phyloP scores from a whole-genome alignment of 2,888 invertebrate genomes.

The Alitta virens region DNA sequence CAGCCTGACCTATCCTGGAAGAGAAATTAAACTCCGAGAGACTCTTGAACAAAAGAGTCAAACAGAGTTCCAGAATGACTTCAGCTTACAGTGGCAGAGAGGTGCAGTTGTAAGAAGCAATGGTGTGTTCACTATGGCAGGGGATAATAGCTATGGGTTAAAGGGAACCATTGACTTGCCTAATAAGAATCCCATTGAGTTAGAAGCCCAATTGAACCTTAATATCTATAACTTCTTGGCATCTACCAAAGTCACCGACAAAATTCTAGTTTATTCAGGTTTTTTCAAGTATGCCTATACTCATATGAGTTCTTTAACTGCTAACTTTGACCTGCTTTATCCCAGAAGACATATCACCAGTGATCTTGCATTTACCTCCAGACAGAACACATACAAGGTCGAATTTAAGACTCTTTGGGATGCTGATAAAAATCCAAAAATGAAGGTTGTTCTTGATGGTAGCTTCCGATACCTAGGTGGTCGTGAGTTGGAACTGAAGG shows the following conservation, averaged over 20 bases:
- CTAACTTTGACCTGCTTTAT: not conserved
- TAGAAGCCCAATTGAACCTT: not conserved
- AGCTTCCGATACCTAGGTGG: not conserved
- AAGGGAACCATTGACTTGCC: not conserved
- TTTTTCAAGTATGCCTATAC: not conserved
- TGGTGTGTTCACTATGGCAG: not conserved
- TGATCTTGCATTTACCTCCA: not conserved
- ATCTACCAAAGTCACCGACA: not conserved
- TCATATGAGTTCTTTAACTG: not conserved
- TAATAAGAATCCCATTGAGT: not conserved
- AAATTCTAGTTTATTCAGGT: not conserved
- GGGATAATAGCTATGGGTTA: not conserved
- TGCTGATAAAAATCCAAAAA: not conserved
- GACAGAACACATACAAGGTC: not conserved
- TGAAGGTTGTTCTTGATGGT: not conserved
- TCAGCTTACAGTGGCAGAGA: not conserved
- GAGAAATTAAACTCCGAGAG: constrained; percentile 12
- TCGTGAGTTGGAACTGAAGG: too few relatives aligned
- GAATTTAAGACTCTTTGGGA: not conserved
- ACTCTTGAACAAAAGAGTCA: not conserved
- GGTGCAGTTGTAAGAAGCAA: not conserved
- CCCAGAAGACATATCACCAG: not conserved
- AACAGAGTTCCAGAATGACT: not conserved
- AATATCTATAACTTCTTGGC: not conserved
- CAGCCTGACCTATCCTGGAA: constrained; percentile 18